Percentiles rank a stretch among this genome's conserved stretches.
Evolutionary conservation across 2,113 vertebrate genomes (phyloP).

Genomic region (Anarhynchus alexandrinus): DNA sequence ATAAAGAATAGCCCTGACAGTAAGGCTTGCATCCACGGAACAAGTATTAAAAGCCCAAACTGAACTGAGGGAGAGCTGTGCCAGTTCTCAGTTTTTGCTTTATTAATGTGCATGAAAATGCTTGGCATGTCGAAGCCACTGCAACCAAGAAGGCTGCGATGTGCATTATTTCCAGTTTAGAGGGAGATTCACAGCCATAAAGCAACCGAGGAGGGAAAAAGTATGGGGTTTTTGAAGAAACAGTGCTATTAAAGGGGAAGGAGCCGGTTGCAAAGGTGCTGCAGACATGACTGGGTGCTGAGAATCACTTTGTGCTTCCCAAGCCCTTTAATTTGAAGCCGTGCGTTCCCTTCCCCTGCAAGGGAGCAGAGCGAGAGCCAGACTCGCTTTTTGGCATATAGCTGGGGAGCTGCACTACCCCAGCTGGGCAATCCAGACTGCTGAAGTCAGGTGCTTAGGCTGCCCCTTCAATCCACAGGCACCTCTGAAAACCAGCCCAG

Average conservation of each 20-base stretch:
- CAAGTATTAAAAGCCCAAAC: constrained; percentile 31
- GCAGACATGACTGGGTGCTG: background rate
- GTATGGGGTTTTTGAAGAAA: background rate
- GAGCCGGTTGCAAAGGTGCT: background rate
- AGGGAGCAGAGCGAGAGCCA: background rate
- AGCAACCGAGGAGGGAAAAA: background rate
- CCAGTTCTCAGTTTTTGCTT: background rate
- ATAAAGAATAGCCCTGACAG: constrained; percentile 44
- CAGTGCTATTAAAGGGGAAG: background rate
- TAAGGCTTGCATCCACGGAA: background rate
- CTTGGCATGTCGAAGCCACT: background rate
- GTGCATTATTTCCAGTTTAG: constrained; percentile 15
- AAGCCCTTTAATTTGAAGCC: background rate
- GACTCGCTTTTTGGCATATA: background rate
- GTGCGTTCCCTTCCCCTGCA: background rate
- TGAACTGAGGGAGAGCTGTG: background rate
- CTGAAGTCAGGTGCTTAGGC: constrained; percentile 35
- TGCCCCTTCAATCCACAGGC: constrained; percentile 9
- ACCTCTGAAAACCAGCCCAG: constrained; percentile 1
- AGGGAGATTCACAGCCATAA: background rate
- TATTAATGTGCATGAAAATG: constrained; percentile 24
- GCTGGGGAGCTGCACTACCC: background rate
- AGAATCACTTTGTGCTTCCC: background rate
- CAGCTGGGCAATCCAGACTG: background rate
- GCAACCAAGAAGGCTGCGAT: background rate